phyloP scores from a whole-genome alignment of 2,888 invertebrate species.

The Phorcus lineatus region DNA sequence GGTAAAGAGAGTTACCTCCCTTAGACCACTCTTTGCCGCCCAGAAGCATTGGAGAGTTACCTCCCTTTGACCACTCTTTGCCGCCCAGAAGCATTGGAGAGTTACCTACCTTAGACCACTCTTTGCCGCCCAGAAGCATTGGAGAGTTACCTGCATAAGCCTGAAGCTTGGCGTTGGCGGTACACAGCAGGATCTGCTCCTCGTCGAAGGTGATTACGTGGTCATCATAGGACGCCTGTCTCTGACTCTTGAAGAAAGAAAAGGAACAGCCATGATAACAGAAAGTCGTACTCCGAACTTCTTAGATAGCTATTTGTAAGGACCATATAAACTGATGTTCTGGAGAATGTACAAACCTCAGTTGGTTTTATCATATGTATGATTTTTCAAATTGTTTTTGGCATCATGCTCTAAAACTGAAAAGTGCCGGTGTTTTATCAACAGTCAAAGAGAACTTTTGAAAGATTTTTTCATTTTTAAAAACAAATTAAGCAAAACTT shows the following conservation, averaged over 20 bases:
- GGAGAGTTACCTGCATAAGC: slow-evolving; percentile 12
- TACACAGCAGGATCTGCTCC: slow-evolving; percentile 48
- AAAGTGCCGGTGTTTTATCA: no score
- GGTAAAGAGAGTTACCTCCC: neutral
- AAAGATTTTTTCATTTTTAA: no score
- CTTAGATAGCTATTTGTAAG: no score
- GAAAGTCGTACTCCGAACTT: no score
- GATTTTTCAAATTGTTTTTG: no score
- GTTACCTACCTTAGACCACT: neutral
- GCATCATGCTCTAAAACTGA: no score
- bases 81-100: neutral
- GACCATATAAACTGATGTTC: no score
- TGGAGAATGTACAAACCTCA: no score
- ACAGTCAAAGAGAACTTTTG: no score
- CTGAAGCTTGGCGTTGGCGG: slow-evolving; percentile 22
- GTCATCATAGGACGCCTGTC: slow-evolving; percentile 50
- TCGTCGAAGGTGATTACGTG: slow-evolving; percentile 42
- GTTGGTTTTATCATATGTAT: no score
- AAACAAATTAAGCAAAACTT: no score
- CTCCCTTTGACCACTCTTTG: neutral
- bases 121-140: no score
- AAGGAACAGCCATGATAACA: neutral
- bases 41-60: neutral
- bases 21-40: neutral
- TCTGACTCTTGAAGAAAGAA: slow-evolving; percentile 42